Conservation (phyloP, 2,888 invertebrate genomes). For the Mythimna lalbum region DNA sequence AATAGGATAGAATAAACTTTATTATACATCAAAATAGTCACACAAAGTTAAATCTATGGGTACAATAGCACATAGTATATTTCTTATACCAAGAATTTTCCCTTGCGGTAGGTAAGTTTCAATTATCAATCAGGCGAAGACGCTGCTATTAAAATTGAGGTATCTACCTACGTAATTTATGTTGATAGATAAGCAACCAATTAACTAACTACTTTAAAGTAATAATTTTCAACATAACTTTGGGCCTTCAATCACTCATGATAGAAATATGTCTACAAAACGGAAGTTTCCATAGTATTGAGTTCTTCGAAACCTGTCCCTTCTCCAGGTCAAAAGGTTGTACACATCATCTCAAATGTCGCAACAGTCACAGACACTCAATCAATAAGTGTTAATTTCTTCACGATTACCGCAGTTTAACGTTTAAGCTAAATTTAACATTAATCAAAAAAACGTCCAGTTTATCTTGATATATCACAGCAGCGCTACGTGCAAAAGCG, state of each 20-base stretch:
- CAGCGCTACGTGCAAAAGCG: background rate
- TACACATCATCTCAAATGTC: conserved; percentile 37
- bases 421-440: conserved; percentile 58
- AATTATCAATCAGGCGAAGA: too few relatives aligned
- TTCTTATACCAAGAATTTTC: too few relatives aligned
- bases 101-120: too few relatives aligned
- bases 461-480: conserved; percentile 10
- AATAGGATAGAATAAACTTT: too few relatives aligned
- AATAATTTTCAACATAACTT: background rate
- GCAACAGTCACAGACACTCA: conserved; percentile 42
- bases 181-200: background rate
- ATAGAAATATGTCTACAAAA: background rate
- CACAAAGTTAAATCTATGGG: too few relatives aligned
- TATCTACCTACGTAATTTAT: too few relatives aligned
- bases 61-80: too few relatives aligned
- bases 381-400: conserved; percentile 61
- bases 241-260: background rate
- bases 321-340: conserved; percentile 30
- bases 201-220: background rate
- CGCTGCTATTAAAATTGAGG: too few relatives aligned
- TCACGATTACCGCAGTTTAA: conserved; percentile 60
- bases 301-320: conserved; percentile 3
- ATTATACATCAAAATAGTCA: too few relatives aligned
- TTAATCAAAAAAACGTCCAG: conserved; percentile 70
- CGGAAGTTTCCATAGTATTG: conserved; percentile 13